Base-by-base conservation (phyloP, 2,113 vertebrate genomes). In the Tragelaphus buxtoni region DNA sequence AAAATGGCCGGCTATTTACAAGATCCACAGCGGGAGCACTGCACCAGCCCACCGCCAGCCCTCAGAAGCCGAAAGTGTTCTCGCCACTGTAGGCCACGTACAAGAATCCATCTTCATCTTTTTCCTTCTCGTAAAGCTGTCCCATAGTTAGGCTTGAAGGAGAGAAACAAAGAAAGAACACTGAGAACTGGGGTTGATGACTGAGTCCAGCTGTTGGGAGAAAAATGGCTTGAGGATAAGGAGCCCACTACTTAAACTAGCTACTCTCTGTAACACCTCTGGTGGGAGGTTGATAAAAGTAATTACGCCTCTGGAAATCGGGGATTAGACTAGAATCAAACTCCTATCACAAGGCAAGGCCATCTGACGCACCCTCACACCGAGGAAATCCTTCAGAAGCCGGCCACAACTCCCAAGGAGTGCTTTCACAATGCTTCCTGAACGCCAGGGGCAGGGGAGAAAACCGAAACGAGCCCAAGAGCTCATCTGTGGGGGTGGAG, bases 1-100 rank as follows among this genome's bases (percentile, higher is more conserved):
- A 98, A 98, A 98, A 98, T 35, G 61, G 97, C 98, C 65, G 81
- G 97, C 98, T 99, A 99, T 99, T 98, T 98, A 99, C 98, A 99
- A 98, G 98, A 98, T 98, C 98, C 98, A 99, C 98, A 97, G 98
- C 98, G 96, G 94, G 91, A 96, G 88, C 91, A 81, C 94, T 96
- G 96, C 92, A 96, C 96, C 61, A 97, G 96, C 94, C 97, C 97
- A 98, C 98, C 97, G n/a, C 87, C 96, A 98, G 97, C 97, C 95
- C 96, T 99, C 98, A 98, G 98, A 98, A 98, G 98, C 99, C 99
- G 86, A 99, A 99, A 9, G 99, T 99, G 98, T 99, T 99, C 97
- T 99, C 99, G 98, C 99, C 99, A 56, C 99, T 99, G 99, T 99
- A 99, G 96, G 99, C 99, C 98, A 99, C 99, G 7, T 99, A 99